A percentile compares a stretch with the other conserved stretches of the same genome.
Conservation (phyloP, 2,888 invertebrate species). For the Agonopterix heracliana region DNA sequence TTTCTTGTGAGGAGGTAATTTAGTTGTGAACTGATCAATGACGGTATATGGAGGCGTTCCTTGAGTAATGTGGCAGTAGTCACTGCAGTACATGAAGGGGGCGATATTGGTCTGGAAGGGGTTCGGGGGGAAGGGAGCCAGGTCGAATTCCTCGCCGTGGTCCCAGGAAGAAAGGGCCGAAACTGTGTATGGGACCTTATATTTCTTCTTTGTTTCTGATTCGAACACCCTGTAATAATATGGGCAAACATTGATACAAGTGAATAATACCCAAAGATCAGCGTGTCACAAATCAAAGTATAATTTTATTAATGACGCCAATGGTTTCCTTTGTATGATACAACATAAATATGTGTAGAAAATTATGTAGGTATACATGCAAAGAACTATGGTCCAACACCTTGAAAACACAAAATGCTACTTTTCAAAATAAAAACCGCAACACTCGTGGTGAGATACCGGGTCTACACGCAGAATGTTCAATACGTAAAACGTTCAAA, state of each 20-base stretch:
- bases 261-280: neutral
- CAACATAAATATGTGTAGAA: too few species aligned
- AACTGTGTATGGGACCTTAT: conserved; percentile 42
- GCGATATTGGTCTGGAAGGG: conserved; percentile 64
- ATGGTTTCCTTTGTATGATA: too few species aligned
- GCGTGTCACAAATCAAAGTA: too few species aligned
- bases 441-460: too few species aligned
- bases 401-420: too few species aligned
- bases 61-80: conserved; percentile 60
- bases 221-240: conserved; percentile 45
- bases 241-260: neutral
- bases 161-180: conserved; percentile 50
- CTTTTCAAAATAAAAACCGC: too few species aligned
- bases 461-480: too few species aligned
- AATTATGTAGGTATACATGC: too few species aligned
- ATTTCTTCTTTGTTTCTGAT: conserved; percentile 58
- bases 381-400: too few species aligned
- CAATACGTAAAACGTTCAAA: too few species aligned
- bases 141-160: conserved; percentile 53
- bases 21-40: conserved; percentile 47
- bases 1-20: conserved; percentile 33
- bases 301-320: too few species aligned
- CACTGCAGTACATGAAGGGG: conserved; percentile 69
- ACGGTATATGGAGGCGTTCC: conserved; percentile 56
- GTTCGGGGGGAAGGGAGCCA: conserved; percentile 59